A percentile compares a stretch with the other conserved stretches of the same genome.
Evolutionary conservation across 2,113 vertebrate genomes (phyloP).

Genomic region (Syrrhaptes paradoxus): DNA sequence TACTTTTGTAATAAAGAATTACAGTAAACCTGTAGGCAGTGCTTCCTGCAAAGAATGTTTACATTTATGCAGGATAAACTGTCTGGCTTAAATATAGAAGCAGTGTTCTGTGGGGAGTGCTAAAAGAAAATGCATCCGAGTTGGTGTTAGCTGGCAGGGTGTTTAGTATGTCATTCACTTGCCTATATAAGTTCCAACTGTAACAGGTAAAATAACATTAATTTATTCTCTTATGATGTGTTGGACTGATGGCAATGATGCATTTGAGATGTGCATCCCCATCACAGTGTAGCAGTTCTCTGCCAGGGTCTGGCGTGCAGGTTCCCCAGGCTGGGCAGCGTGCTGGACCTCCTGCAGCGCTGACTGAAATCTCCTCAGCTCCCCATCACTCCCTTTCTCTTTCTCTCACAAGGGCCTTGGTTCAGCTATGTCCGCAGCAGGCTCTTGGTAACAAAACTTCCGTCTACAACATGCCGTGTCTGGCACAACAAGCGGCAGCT

Average conservation of each 20-base stretch:
- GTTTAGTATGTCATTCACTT: slow-evolving; percentile 1
- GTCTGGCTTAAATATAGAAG: slow-evolving; percentile 33
- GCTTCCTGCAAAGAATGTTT: slow-evolving; percentile 22
- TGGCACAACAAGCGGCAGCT: slow-evolving; percentile 12
- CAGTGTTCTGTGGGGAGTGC: neutral
- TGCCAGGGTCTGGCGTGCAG: neutral
- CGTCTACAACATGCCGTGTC: neutral
- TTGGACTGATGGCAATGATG: neutral
- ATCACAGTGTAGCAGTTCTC: neutral
- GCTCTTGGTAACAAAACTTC: neutral
- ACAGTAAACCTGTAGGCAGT: slow-evolving; percentile 18
- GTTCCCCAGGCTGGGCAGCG: neutral
- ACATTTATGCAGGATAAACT: slow-evolving; percentile 21
- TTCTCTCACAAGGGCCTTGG: slow-evolving; percentile 9
- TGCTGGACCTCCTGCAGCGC: neutral
- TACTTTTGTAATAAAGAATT: slow-evolving; percentile 38
- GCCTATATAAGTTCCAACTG: neutral
- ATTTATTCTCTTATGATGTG: neutral
- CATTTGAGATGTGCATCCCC: neutral
- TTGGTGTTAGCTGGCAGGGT: slow-evolving; percentile 25
- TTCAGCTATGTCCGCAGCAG: neutral
- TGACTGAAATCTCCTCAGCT: neutral
- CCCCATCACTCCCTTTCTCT: neutral
- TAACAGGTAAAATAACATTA: neutral
- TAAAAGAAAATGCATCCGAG: neutral